These are phyloP conservation scores for Leucania comma DNA, from an alignment of 2,888 invertebrate species.

Conservation along the genomic window DNA sequence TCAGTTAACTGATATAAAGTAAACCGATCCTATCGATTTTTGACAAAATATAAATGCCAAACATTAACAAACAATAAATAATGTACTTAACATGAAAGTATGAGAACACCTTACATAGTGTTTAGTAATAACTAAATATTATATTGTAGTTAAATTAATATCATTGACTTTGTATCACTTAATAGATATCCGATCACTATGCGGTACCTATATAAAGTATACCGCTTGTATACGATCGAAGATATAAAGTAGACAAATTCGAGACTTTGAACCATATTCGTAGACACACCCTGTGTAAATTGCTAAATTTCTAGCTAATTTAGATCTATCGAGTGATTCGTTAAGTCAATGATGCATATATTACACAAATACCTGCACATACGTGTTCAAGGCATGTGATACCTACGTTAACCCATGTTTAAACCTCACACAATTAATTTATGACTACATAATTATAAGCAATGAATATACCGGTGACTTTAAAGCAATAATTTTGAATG, in stretches of 20 bases:
- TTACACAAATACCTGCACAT: constrained; percentile 35
- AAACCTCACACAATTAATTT: constrained; percentile 46
- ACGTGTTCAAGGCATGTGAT: constrained; percentile 23
- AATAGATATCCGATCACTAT: constrained; percentile 46
- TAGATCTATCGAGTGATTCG: constrained; percentile 55
- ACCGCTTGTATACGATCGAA: constrained; percentile 38
- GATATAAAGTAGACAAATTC: constrained; percentile 53
- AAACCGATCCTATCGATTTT: constrained; percentile 61
- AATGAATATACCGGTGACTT: constrained; percentile 25
- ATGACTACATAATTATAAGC: constrained; percentile 39
- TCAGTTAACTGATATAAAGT: constrained; percentile 44
- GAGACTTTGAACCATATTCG: constrained; percentile 47
- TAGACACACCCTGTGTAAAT: constrained; percentile 53
- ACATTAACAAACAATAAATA: constrained; percentile 29
- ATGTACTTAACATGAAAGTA: constrained; percentile 24
- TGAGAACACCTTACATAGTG: constrained; percentile 25
- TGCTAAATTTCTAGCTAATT: constrained; percentile 56
- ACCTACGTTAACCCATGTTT: constrained; percentile 53
- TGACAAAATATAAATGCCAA: constrained; percentile 54
- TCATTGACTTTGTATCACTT: constrained; percentile 58
- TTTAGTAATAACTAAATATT: constrained; percentile 45
- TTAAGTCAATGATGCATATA: constrained; percentile 49
- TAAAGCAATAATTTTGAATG: constrained; percentile 46
- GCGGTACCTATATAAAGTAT: constrained; percentile 32
- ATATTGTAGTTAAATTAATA: constrained; percentile 38